Conservation (phyloP, 2,113 vertebrate genomes). For the Struthio camelus region DNA sequence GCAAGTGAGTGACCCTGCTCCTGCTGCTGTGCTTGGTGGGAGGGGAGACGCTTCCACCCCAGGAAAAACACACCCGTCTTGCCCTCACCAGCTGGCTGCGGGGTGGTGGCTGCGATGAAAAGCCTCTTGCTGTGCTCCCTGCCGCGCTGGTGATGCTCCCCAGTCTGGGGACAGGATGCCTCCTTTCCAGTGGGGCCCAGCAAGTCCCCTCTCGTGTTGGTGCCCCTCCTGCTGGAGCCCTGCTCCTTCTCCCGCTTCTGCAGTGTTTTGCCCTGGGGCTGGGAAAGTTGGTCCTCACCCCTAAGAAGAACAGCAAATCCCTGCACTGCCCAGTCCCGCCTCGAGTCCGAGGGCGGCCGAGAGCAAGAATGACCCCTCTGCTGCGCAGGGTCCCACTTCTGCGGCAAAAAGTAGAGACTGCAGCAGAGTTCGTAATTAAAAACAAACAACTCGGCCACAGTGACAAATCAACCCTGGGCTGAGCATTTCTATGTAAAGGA, state of each 20-base stretch:
- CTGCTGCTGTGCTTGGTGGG: not conserved
- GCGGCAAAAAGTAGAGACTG: not conserved
- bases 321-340: accelerated
- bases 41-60: not conserved
- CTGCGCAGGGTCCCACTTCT: accelerated
- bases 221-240: not conserved
- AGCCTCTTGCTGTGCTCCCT: too few species aligned
- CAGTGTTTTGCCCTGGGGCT: not conserved
- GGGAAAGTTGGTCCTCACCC: accelerated
- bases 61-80: not conserved
- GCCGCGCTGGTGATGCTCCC: not conserved
- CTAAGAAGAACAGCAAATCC: accelerated
- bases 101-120: too few species aligned
- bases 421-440: not conserved
- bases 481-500: not conserved
- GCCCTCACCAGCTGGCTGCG: accelerated
- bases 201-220: not conserved
- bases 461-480: not conserved
- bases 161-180: not conserved
- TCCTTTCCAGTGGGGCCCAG: accelerated
- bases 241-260: accelerated
- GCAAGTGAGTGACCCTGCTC: accelerated
- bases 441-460: not conserved
- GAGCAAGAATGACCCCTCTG: not conserved
- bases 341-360: accelerated